Conservation (phyloP, 2,797 vertebrate species). For the Pipistrellus kuhlii region DNA sequence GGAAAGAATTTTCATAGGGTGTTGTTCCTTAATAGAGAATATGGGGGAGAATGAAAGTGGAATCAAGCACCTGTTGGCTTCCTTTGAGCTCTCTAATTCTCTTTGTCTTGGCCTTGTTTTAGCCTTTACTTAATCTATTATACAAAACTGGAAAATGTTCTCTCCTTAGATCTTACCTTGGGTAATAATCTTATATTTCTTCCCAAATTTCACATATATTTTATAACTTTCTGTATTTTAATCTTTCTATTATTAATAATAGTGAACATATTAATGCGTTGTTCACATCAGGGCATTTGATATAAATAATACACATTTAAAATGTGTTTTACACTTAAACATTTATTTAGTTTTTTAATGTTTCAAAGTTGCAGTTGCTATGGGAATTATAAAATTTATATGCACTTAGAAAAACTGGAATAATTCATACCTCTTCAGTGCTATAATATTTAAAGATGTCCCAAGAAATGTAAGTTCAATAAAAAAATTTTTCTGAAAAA, state of each 20-base stretch:
- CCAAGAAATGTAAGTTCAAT: neutral
- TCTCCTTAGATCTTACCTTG: neutral
- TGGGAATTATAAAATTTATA: slow-evolving; percentile 45
- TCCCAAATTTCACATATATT: neutral
- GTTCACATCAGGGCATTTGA: neutral
- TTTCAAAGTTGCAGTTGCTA: slow-evolving; percentile 1
- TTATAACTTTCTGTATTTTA: neutral
- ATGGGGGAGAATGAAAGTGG: neutral
- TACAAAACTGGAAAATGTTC: neutral
- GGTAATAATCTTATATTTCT: neutral
- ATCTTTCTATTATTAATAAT: neutral
- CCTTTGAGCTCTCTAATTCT: neutral
- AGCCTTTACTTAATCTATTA: neutral
- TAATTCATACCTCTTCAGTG: neutral
- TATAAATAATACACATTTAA: slow-evolving; percentile 12
- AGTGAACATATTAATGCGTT: neutral
- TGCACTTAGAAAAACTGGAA: neutral
- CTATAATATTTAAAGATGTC: neutral
- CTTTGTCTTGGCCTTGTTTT: neutral
- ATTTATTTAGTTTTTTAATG: neutral
- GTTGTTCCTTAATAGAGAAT: neutral
- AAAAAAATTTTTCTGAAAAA: neutral
- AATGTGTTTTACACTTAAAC: neutral
- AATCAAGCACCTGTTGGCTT: neutral
- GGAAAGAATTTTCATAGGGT: neutral